Conservation (phyloP, 2,113 vertebrate species). For the Petaurus breviceps region DNA sequence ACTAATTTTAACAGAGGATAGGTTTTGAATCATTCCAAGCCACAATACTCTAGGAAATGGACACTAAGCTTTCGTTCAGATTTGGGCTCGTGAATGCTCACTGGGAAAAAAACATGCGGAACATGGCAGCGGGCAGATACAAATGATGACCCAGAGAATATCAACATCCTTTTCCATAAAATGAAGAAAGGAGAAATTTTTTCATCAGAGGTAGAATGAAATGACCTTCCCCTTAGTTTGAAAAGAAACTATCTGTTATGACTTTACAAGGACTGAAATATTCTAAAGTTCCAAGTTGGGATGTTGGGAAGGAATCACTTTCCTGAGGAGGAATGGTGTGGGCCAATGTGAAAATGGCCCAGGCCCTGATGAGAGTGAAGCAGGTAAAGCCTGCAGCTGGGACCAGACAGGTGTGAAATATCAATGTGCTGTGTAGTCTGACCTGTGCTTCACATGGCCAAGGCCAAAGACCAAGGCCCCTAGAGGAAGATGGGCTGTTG, state of each 20-base stretch:
- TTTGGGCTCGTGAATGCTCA: background rate
- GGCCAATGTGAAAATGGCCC: no score
- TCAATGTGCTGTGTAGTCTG: background rate
- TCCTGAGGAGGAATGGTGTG: background rate
- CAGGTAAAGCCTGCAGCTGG: background rate
- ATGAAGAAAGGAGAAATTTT: conserved; percentile 42
- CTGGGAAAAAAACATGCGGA: background rate
- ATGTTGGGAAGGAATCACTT: background rate
- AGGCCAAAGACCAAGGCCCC: background rate
- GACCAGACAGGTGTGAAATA: background rate
- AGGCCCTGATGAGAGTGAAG: no score
- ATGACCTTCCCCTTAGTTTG: background rate
- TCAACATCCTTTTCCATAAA: background rate
- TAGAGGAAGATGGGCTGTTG: background rate
- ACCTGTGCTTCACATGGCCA: background rate
- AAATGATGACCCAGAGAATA: conserved; percentile 26
- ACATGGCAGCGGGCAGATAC: background rate
- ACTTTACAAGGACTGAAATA: background rate
- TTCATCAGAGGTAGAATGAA: conserved; percentile 12
- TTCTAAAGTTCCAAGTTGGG: no score
- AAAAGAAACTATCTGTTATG: background rate
- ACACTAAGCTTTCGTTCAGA: background rate
- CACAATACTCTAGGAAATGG: conserved; percentile 32
- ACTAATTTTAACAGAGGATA: conserved; percentile 20
- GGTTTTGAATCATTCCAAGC: conserved; percentile 46